Base-by-base conservation (phyloP, 2,113 vertebrate species). In the Tychaedon coryphoeus region DNA sequence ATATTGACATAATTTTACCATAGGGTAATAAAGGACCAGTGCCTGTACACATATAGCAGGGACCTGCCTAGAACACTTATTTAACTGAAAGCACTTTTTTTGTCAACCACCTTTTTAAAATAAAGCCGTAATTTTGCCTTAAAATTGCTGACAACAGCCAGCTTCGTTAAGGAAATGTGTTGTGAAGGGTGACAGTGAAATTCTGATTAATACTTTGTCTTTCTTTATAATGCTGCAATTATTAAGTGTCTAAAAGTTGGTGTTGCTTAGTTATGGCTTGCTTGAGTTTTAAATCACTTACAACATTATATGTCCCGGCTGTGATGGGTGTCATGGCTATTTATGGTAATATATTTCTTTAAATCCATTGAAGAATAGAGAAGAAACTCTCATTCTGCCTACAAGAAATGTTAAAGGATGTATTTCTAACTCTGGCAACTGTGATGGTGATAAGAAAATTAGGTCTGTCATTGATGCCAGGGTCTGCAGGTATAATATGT, bases 371-470 rank as follows among this genome's bases (percentile, higher is more conserved):
- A 34, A 86, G 64, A 88, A 65, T 5, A 47, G 75, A 26, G 77
- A 91, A 89, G 81, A 82, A 93, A 87, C 53, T 92, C 72, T 90
- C 40, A 33, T 83, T 92, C 60, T 81, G 62, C 47, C 82, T 90
- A 51, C 74, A 88, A 87, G 93, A 92, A 91, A 85, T 86, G 51
- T 50, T 29, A 66, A 78, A 90, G 70, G 67, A 76, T 72, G 53
- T 51, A 40, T 95, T 89, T 71, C 42, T 56, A 87, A 91, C n/a
- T 47, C 48, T 92, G 93, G 70, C 93, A 95, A 83, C 86, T 93
- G 61, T 45, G 50, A 90, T 2, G 20, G 26, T 47, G 90, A 89
- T 94, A 92, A 97, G 95, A 70, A 96, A 96, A 95, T 90, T 70
- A 86, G 75, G 71, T 70, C 94, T 96, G 94, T 95, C 95, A 67